Conservation (phyloP, 2,888 invertebrate species). For the Magallana nippona region DNA sequence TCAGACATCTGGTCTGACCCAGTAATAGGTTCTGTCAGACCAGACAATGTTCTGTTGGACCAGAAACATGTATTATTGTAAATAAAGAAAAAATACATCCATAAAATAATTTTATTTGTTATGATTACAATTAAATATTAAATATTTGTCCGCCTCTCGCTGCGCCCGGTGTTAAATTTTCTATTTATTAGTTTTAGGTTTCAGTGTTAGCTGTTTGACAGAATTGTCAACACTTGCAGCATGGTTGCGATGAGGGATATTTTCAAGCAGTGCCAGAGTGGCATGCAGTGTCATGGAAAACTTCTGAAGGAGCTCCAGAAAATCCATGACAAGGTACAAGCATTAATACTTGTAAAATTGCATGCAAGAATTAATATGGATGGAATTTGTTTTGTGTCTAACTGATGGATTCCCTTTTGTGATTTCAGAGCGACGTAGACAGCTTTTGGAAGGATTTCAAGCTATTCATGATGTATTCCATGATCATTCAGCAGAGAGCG, state of each 20-base stretch:
- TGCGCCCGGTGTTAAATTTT: too few species aligned
- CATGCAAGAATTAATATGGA: background rate
- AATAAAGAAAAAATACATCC: too few species aligned
- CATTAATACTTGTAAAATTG: too few species aligned
- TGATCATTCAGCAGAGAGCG: conserved; percentile 86
- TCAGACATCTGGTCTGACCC: too few species aligned
- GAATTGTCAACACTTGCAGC: background rate
- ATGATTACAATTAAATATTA: too few species aligned
- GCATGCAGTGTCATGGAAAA: conserved; percentile 73
- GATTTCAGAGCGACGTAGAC: conserved; percentile 82
- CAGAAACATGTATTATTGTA: too few species aligned
- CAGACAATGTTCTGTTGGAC: too few species aligned
- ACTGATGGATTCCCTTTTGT: background rate
- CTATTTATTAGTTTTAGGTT: too few species aligned
- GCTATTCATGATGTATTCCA: conserved; percentile 84
- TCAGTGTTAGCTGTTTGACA: background rate
- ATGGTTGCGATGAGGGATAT: conserved; percentile 65
- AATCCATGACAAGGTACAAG: conserved; percentile 65
- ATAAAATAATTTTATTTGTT: too few species aligned
- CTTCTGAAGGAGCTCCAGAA: conserved; percentile 70
- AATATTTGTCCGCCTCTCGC: too few species aligned
- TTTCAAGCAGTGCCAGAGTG: conserved; percentile 74
- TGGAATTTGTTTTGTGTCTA: too few species aligned
- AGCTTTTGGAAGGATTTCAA: conserved; percentile 85
- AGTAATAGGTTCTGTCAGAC: too few species aligned